These are phyloP conservation scores for Mayetiola destructor DNA, from an alignment of 2,888 invertebrate genomes.

Conservation along the genomic window DNA sequence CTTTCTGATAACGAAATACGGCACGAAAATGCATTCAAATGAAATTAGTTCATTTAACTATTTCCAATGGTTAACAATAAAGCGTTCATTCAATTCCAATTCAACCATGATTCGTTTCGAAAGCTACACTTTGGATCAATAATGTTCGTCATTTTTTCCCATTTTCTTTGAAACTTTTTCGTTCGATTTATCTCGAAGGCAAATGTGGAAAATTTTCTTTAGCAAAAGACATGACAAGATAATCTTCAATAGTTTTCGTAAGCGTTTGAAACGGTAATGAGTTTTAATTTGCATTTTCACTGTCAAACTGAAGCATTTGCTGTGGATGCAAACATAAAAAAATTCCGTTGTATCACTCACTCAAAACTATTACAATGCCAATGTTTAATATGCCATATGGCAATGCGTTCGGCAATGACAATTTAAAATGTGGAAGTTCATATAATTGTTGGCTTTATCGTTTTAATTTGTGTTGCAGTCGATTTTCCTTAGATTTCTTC, in stretches of 20 bases:
- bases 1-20: neutral
- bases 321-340: too few relatives aligned
- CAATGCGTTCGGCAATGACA: neutral
- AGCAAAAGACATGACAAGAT: too few relatives aligned
- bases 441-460: slow-evolving; percentile 6
- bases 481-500: neutral
- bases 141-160: neutral
- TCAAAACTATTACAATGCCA: neutral
- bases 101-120: too few relatives aligned
- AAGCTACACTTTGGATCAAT: too few relatives aligned
- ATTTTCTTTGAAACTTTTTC: neutral
- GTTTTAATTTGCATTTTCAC: slow-evolving; percentile 7
- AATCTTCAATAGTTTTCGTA: neutral
- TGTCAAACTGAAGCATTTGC: neutral
- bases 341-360: too few relatives aligned
- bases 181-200: neutral
- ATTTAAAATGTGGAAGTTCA: slow-evolving; percentile 6
- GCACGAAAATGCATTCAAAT: neutral
- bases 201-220: neutral
- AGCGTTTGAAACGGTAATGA: neutral
- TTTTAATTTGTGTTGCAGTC: neutral
- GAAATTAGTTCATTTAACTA: neutral
- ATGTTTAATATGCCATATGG: neutral
- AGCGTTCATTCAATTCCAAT: too few relatives aligned
- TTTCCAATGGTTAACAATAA: too few relatives aligned